phyloP scores from a whole-genome alignment of 2,797 vertebrate genomes.

The Hemibagrus guttatus region DNA sequence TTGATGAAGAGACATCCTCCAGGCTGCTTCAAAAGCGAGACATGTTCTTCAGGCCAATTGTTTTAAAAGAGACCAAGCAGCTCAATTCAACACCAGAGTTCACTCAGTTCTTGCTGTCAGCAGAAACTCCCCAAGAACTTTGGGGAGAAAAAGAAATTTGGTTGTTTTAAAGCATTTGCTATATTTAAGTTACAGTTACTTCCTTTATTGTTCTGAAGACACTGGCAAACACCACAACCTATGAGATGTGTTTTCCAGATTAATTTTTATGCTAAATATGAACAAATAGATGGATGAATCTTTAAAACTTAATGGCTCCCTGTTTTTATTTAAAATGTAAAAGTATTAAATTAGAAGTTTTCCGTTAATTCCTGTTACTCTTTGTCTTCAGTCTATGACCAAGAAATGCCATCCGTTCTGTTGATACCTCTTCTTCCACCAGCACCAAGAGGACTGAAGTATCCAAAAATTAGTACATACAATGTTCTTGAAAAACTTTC shows the following conservation, averaged over 20 bases:
- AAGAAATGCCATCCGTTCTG: slow-evolving; percentile 50
- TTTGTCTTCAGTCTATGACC: slow-evolving; percentile 39
- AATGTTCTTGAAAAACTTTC: slow-evolving; percentile 36
- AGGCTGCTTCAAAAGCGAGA: slow-evolving; percentile 56
- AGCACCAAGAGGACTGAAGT: neutral
- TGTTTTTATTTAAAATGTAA: neutral
- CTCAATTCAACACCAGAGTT: slow-evolving; percentile 52
- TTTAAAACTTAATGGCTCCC: neutral
- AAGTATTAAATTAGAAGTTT: neutral
- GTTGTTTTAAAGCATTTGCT: no score
- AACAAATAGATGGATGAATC: slow-evolving; percentile 16
- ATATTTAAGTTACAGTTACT: no score
- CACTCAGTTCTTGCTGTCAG: slow-evolving; percentile 43
- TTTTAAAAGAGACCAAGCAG: slow-evolving; percentile 55
- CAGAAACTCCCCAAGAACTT: slow-evolving; percentile 43
- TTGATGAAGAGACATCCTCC: slow-evolving; percentile 54
- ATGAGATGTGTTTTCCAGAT: no score
- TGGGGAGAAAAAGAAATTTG: no score
- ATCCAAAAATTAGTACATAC: slow-evolving; percentile 18
- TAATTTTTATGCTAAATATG: no score
- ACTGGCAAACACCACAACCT: no score
- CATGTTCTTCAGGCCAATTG: slow-evolving; percentile 50
- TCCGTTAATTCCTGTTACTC: slow-evolving; percentile 17
- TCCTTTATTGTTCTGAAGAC: no score
- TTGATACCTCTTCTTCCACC: slow-evolving; percentile 47